Conservation (phyloP, 2,797 vertebrate genomes). For the Sylvia borin region DNA sequence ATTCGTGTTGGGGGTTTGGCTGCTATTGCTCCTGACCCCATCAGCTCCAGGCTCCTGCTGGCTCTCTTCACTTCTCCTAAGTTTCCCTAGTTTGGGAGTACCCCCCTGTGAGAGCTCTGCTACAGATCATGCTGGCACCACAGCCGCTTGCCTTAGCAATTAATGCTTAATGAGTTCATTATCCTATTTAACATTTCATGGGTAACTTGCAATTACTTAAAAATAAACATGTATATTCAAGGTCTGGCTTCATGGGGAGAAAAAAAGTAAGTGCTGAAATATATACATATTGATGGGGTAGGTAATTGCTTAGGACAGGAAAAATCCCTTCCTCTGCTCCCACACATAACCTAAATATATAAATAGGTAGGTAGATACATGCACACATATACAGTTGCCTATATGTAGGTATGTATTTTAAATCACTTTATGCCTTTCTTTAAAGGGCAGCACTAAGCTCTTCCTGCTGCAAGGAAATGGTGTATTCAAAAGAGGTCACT, state of each 20-base stretch:
- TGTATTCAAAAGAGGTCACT: not conserved
- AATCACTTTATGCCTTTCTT: not conserved
- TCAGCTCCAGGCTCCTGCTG: not conserved
- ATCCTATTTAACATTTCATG: constrained; percentile 58
- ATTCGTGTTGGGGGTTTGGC: not conserved
- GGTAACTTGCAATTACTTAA: constrained; percentile 53
- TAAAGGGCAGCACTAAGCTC: not conserved
- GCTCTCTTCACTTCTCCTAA: not conserved
- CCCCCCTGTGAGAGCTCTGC: not conserved
- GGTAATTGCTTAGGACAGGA: not conserved
- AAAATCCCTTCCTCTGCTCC: not conserved
- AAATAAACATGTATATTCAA: constrained; percentile 57
- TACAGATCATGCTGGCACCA: not conserved
- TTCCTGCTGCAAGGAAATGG: not conserved
- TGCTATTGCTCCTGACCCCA: not conserved
- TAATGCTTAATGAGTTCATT: constrained; percentile 54
- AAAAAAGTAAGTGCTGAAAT: constrained; percentile 18
- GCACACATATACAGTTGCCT: too few species aligned
- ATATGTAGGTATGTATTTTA: not conserved
- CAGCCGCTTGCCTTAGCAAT: not conserved
- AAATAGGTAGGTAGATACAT: not conserved
- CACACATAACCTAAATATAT: not conserved
- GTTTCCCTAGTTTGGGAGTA: not conserved
- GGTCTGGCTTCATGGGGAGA: constrained; percentile 16
- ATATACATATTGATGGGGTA: not conserved